phyloP scores from a whole-genome alignment of 1,140 invertebrate species.

The Copidosoma floridanum region DNA sequence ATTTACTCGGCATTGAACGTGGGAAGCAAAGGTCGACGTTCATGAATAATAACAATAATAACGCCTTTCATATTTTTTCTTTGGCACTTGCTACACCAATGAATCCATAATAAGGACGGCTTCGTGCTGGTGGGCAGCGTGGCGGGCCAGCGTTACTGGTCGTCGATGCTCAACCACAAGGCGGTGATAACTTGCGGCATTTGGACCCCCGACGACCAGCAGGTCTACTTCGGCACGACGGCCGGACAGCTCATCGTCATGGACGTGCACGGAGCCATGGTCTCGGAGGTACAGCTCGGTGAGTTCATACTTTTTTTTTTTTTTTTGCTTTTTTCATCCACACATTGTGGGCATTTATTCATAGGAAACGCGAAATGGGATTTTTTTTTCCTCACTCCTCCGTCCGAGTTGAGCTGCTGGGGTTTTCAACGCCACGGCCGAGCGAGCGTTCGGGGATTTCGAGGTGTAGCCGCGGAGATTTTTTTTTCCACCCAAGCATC shows the following conservation, averaged over 20 bases:
- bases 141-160: slow-evolving; percentile 96
- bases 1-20: too few species aligned
- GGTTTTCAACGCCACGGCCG: too few species aligned
- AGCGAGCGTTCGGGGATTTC: too few species aligned
- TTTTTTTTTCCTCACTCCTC: background rate
- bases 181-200: slow-evolving; percentile 92
- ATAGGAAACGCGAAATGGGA: background rate
- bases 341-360: background rate
- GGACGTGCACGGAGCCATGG: slow-evolving; percentile 93
- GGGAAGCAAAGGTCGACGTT: too few species aligned
- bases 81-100: too few species aligned
- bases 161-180: slow-evolving; percentile 92
- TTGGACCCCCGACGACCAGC: slow-evolving; percentile 97
- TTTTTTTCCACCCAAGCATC: too few species aligned
- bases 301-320: background rate
- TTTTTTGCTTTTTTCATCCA: background rate
- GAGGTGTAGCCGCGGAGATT: too few species aligned
- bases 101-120: too few species aligned
- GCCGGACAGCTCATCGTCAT: slow-evolving; percentile 92
- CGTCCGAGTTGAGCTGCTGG: background rate
- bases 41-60: too few species aligned
- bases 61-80: too few species aligned
- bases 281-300: slow-evolving; percentile 80
- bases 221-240: slow-evolving; percentile 94
- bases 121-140: slow-evolving; percentile 96